Percentiles rank a stretch among this genome's conserved stretches.
Evolutionary conservation across 2,797 vertebrate species (phyloP).

Genomic region (Phalanger gymnotis): DNA sequence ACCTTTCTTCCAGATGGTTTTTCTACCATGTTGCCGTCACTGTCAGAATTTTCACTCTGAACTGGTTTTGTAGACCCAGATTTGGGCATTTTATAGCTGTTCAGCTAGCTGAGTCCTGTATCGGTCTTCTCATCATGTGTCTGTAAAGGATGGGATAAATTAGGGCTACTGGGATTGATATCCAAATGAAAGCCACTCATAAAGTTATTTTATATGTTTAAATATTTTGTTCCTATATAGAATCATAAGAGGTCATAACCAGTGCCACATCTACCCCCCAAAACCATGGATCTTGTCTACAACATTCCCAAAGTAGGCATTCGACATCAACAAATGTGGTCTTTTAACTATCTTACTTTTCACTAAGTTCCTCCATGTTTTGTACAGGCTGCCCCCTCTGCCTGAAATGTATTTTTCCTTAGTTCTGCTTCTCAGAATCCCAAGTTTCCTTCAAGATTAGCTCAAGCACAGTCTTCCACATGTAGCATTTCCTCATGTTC

Average conservation of each 20-base stretch:
- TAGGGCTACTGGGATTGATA: constrained; percentile 38
- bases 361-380: neutral
- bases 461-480: neutral
- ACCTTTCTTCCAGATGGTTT: constrained; percentile 98
- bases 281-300: neutral
- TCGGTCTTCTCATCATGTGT: constrained; percentile 93
- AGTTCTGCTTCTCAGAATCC: neutral
- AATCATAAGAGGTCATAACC: neutral
- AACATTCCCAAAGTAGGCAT: neutral
- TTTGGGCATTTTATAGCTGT: constrained; percentile 98
- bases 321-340: neutral
- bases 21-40: constrained; percentile 98
- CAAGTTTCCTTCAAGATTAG: neutral
- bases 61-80: constrained; percentile 91
- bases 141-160: constrained; percentile 84
- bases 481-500: neutral
- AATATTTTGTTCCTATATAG: neutral
- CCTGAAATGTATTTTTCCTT: neutral
- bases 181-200: constrained; percentile 11
- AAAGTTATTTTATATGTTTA: constrained; percentile 14
- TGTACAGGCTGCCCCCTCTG: neutral
- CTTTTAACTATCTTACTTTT: neutral
- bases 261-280: neutral
- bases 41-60: constrained; percentile 91
- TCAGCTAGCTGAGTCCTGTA: constrained; percentile 92